Evolutionary conservation across 30 jellyfish, hydroid and myxozoan species (phyloP).

Genomic region (Nemopilema nomurai): DNA sequence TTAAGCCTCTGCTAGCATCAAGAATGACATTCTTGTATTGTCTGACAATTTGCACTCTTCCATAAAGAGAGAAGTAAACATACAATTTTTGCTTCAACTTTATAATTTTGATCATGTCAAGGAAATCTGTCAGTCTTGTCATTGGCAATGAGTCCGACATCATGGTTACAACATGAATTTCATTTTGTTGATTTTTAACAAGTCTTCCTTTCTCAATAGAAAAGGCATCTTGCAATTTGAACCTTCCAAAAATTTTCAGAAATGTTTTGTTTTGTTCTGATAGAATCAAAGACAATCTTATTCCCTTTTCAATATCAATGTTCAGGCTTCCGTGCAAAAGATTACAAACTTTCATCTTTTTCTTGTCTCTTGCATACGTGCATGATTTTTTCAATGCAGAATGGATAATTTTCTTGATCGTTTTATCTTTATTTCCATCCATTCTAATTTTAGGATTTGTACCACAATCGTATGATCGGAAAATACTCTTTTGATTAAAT

Average conservation of each 20-base stretch:
- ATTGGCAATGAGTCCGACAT: slow-evolving; percentile 46
- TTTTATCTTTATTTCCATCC: slow-evolving; percentile 5
- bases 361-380: not conserved
- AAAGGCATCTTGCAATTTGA: slow-evolving; percentile 22
- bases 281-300: slow-evolving; percentile 20
- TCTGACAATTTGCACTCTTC: slow-evolving; percentile 12
- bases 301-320: slow-evolving; percentile 23
- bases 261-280: not conserved
- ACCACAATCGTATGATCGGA: not conserved
- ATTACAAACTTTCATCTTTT: slow-evolving; percentile 8
- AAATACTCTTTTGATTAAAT: slow-evolving; percentile 13
- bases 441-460: slow-evolving; percentile 6
- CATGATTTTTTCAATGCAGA: slow-evolving; percentile 16
- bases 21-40: not conserved
- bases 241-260: not conserved
- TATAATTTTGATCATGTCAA: slow-evolving; percentile 29
- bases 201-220: not conserved
- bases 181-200: slow-evolving; percentile 2
- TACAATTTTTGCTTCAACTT: slow-evolving; percentile 1
- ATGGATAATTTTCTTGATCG: not conserved
- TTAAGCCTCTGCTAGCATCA: not conserved
- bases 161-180: slow-evolving; percentile 49
- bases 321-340: slow-evolving; percentile 44
- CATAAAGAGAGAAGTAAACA: slow-evolving; percentile 44
- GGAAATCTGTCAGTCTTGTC: slow-evolving; percentile 36